These are phyloP conservation scores for Bombus fervidus DNA, from an alignment of 1,140 invertebrate species.

Conservation along the genomic window DNA sequence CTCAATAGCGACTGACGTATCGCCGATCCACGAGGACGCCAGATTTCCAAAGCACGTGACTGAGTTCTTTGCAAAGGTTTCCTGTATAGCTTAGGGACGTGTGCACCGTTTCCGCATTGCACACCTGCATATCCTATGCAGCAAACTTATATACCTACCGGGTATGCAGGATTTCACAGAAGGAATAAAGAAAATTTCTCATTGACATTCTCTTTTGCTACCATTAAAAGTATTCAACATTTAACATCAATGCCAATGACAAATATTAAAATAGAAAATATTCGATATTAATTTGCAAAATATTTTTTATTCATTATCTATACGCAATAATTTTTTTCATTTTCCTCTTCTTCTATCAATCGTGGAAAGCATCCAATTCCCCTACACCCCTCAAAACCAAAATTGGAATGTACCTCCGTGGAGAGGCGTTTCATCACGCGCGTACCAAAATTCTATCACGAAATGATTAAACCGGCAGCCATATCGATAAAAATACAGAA, in stretches of 20 bases:
- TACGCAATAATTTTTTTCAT: too few species aligned
- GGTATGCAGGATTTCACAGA: not conserved
- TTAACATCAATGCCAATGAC: too few species aligned
- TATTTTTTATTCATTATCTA: too few species aligned
- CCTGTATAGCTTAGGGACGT: not conserved
- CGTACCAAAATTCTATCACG: not conserved
- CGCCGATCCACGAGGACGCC: conserved; percentile 1
- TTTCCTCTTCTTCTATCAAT: too few species aligned
- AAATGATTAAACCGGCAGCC: not conserved
- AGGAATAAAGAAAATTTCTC: not conserved
- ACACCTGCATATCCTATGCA: conserved; percentile 18
- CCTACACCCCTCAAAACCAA: not conserved
- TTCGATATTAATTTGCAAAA: too few species aligned
- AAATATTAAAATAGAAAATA: too few species aligned
- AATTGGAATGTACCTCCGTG: conserved; percentile 4
- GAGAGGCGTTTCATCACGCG: not conserved
- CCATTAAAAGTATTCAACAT: not conserved
- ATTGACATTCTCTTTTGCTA: not conserved
- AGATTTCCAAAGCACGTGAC: conserved; percentile 30
- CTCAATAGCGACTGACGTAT: conserved; percentile 8
- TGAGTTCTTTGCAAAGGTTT: not conserved
- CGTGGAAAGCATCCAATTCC: too few species aligned
- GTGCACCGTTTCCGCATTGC: conserved; percentile 1
- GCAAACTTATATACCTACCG: not conserved
- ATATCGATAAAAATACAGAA: not conserved